A percentile compares a stretch with the other conserved stretches of the same genome.
phyloP scores from a whole-genome alignment of 1,140 invertebrate genomes.

The Lysiphlebus fabarum region DNA sequence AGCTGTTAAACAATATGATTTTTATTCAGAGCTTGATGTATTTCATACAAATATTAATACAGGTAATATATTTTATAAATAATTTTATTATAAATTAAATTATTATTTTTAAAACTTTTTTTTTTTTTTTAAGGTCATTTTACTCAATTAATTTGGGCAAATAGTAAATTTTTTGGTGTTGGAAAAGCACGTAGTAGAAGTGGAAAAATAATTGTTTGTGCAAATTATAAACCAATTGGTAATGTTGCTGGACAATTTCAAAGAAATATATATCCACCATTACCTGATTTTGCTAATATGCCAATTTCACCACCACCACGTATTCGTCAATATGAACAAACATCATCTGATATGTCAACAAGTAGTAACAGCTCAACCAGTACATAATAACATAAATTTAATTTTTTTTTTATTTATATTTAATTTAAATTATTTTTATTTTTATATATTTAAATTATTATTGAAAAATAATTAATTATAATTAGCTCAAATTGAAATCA shows the following conservation, averaged over 20 bases:
- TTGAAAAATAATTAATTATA: too few relatives aligned
- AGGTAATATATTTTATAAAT: slow-evolving; percentile 52
- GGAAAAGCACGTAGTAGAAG: slow-evolving; percentile 74
- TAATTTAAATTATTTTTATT: too few relatives aligned
- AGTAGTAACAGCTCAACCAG: slow-evolving; percentile 40
- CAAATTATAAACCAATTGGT: slow-evolving; percentile 75
- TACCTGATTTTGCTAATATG: slow-evolving; percentile 57
- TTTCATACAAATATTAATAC: slow-evolving; percentile 74
- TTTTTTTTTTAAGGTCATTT: slow-evolving; percentile 68
- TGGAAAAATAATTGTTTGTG: slow-evolving; percentile 76
- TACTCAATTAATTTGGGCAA: slow-evolving; percentile 86
- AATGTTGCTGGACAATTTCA: slow-evolving; percentile 75
- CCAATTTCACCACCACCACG: slow-evolving; percentile 40
- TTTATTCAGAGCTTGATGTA: slow-evolving; percentile 68
- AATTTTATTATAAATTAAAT: background rate
- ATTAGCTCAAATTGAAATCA: too few relatives aligned
- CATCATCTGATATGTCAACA: slow-evolving; percentile 39
- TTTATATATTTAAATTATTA: too few relatives aligned
- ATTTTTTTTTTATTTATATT: slow-evolving; percentile 43
- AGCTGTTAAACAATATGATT: slow-evolving; percentile 74
- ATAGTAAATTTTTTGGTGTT: slow-evolving; percentile 74
- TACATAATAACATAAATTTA: slow-evolving; percentile 46
- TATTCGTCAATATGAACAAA: slow-evolving; percentile 32
- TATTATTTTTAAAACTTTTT: too few relatives aligned
- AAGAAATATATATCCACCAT: slow-evolving; percentile 71